Percentiles rank a stretch among this genome's conserved stretches.
phyloP scores from a whole-genome alignment of 2,113 vertebrate species.

The Anolis carolinensis region DNA sequence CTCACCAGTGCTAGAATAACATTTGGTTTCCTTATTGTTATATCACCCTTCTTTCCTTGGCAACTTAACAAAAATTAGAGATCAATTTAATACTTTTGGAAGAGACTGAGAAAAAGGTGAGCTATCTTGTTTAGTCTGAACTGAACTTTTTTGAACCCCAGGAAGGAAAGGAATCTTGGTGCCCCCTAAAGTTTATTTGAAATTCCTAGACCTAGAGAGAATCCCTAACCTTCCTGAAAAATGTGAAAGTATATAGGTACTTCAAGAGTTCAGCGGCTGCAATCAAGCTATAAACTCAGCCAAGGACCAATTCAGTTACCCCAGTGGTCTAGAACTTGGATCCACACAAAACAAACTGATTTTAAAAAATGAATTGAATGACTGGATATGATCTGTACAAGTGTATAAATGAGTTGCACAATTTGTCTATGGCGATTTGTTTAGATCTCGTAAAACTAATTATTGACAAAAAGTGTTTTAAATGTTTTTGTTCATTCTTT shows the following conservation, averaged over 20 bases:
- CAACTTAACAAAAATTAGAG: too few species aligned
- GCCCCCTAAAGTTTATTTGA: neutral
- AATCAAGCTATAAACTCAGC: neutral
- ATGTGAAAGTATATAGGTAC: too few species aligned
- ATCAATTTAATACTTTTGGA: neutral
- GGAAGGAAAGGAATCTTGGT: neutral
- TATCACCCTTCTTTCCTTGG: too few species aligned
- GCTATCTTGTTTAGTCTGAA: neutral
- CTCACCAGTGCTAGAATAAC: too few species aligned
- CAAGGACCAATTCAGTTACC: neutral
- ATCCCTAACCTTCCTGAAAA: neutral
- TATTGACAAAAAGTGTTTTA: too few species aligned
- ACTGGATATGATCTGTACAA: neutral
- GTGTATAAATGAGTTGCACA: neutral
- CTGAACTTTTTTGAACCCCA: neutral
- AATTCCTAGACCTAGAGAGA: neutral
- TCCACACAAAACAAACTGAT: neutral
- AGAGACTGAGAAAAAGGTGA: neutral
- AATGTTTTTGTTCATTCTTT: too few species aligned
- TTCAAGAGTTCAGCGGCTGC: too few species aligned
- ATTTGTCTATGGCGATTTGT: neutral
- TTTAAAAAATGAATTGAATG: too few species aligned
- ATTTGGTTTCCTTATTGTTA: too few species aligned
- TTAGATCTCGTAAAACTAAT: neutral
- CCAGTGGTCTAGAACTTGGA: neutral